A percentile compares a stretch with the other conserved stretches of the same genome.
Evolutionary conservation across 2,888 invertebrate species (phyloP).

Genomic region (Scrobipalpa atriplicella): DNA sequence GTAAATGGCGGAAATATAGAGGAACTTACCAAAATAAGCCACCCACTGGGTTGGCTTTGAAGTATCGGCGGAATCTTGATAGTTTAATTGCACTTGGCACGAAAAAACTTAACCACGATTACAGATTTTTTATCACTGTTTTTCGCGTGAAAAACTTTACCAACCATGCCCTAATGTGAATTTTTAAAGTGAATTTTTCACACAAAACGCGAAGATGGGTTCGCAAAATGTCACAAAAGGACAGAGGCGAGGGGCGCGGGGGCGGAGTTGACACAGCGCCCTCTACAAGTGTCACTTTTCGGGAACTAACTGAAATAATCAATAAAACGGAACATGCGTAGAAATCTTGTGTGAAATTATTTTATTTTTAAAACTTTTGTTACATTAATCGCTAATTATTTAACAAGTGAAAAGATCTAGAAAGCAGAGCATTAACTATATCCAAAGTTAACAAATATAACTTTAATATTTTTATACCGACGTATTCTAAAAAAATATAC

Average conservation of each 20-base stretch:
- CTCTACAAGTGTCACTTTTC: conserved; percentile 51
- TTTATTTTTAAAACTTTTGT: neutral
- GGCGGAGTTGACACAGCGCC: conserved; percentile 50
- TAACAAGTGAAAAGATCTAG: too few species aligned
- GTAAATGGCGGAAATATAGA: conserved; percentile 34
- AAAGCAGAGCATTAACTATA: too few species aligned
- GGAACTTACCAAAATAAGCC: conserved; percentile 86
- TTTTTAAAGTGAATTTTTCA: conserved; percentile 57
- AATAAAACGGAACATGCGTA: conserved; percentile 65
- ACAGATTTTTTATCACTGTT: conserved; percentile 71
- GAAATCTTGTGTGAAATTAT: neutral
- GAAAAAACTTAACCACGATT: conserved; percentile 78
- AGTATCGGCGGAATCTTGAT: conserved; percentile 92
- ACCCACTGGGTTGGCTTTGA: conserved; percentile 91
- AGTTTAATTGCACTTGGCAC: conserved; percentile 84
- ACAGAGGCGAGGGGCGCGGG: conserved; percentile 47
- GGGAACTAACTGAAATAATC: conserved; percentile 45
- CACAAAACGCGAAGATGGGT: conserved; percentile 67
- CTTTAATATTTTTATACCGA: neutral
- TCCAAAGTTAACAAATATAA: too few species aligned
- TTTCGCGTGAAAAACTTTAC: conserved; percentile 71
- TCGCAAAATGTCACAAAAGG: conserved; percentile 76
- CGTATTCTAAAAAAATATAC: neutral
- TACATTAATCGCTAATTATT: neutral
- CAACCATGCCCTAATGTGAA: conserved; percentile 78